Conservation (phyloP, 2,888 invertebrate species). For the Hypomecis atomaria region DNA sequence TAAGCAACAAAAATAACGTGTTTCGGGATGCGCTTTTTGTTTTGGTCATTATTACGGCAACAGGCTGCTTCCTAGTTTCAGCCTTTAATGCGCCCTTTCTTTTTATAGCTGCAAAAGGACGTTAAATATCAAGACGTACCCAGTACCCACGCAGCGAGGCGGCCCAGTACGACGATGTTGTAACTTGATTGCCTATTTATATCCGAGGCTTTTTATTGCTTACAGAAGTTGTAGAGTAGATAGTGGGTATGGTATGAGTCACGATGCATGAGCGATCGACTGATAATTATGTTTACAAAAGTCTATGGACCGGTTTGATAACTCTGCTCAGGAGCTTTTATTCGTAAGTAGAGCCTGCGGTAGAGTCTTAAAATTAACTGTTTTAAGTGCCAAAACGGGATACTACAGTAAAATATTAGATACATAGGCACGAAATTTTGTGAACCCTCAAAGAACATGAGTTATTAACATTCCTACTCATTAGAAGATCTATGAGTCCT, state of each 20-base stretch:
- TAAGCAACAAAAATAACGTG: conserved; percentile 81
- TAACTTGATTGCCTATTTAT: conserved; percentile 28
- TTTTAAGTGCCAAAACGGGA: no score
- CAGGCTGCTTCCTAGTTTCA: conserved; percentile 50
- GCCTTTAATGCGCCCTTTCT: conserved; percentile 23
- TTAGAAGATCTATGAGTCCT: no score
- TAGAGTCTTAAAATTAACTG: no score
- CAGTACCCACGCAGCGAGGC: conserved; percentile 1
- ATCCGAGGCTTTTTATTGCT: conserved; percentile 15
- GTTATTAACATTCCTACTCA: no score
- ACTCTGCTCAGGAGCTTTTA: not conserved
- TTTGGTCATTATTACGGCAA: conserved; percentile 70
- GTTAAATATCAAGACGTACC: conserved; percentile 16
- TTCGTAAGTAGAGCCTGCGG: not conserved
- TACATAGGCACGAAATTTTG: no score
- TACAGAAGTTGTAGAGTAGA: conserved; percentile 14
- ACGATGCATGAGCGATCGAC: conserved; percentile 15
- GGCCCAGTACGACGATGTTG: conserved; percentile 19
- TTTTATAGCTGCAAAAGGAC: conserved; percentile 13
- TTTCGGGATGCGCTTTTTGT: conserved; percentile 81
- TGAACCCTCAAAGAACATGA: no score
- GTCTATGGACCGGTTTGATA: conserved; percentile 12
- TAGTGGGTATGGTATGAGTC: conserved; percentile 18
- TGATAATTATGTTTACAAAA: conserved; percentile 9
- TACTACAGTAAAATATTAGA: no score